Evolutionary conservation across 2,797 vertebrate genomes (phyloP), one percentile per base, ranked within the genome.

Genomic region (Lophotriccus pileatus): DNA sequence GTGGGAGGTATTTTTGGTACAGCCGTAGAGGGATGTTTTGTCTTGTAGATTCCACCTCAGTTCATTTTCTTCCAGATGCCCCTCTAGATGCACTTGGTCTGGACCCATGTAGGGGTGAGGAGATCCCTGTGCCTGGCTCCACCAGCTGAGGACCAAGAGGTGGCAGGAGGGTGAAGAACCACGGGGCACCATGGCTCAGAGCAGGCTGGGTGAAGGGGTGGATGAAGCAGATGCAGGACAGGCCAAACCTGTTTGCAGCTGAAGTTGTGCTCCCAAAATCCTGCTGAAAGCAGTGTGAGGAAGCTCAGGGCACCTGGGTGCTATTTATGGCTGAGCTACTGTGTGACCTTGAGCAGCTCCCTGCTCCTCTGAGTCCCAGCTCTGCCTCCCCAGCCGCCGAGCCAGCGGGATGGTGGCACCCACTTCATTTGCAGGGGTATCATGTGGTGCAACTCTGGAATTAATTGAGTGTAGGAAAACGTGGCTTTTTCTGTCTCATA

Each of bases 361-460:
- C 49, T 46, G 72, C n/a, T 12, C 72, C 91, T 88, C 85, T 80
- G 96, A 96, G 77, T 68, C 94, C 88, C n/a, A 43, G 77, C 82
- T 64, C 83, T 53, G 91, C 79, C 90, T 89, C 73, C 76, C 62
- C 11, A 66, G 19, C 90, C 39, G 50, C 72, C 3, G 2, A 47
- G n/a, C 9, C 13, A 73, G 55, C 4, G 28, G 25, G 73, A 10
- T 6, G 16, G 27, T 5, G 70, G 74, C 95, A 93, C 63, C 77
- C 24, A 8, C 89, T 73, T 82, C 52, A 44, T 84, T 84, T 76
- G 27, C 67, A 55, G 50, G 77, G 80, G 37, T 16, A 37, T 55
- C 41, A 3, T n/a, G 56, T 1, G 20, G 64, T 74, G 68, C 36
- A 18, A 59, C 72, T 80, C 39, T 67, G 44, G 70, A 77, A 67